Base-by-base conservation (phyloP, 2,888 invertebrate species). In the Drymonia ruficornis region DNA sequence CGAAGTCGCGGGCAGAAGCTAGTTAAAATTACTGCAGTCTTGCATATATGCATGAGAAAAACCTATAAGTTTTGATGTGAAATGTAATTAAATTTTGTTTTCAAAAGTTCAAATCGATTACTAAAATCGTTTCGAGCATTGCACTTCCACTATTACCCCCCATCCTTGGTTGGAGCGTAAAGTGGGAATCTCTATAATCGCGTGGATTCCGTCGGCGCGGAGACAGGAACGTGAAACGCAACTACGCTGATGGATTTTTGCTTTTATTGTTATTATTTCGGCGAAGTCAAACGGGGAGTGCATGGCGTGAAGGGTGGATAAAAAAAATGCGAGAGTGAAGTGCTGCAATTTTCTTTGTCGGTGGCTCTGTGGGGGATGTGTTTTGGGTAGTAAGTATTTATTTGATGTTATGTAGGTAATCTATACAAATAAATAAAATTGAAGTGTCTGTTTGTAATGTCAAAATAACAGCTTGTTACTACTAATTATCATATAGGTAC, bases 121-220 rank as follows among this genome's bases (percentile, higher is more conserved):
- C 23, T 23, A 23, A 23, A 23, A 23, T 23, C 23, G 23, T 6
- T n/a, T 36, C 3, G n/a, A 36, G n/a, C n/a, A 31, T 31, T 9
- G 2, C 13, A 36, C 4, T 36, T 9, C 11, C 13, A 36, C 4
- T 36, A 36, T 13, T n/a, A 4, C 13, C 13, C 43, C 13, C 13
- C 43, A 43, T 13, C 43, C 43, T 43, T 43, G 40, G 49, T 36
- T 46, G 23, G 36, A 54, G 57, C 62, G 63, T 57, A 67, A 72
- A 73, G 65, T 72, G 67, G 67, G 64, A 70, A 63, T 70, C 64
- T 65, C 67, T 70, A 68, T 77, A 78, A 78, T 78, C 77, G 69
- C 67, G 50, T 63, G 70, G 66, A 72, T 72, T 72, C 60, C 64
- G 66, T 67, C 61, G 64, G 65, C 53, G 67, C 46, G 55, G 36